These are phyloP conservation scores for Indicator indicator DNA, from an alignment of 2,113 vertebrate genomes.

Conservation along the genomic window DNA sequence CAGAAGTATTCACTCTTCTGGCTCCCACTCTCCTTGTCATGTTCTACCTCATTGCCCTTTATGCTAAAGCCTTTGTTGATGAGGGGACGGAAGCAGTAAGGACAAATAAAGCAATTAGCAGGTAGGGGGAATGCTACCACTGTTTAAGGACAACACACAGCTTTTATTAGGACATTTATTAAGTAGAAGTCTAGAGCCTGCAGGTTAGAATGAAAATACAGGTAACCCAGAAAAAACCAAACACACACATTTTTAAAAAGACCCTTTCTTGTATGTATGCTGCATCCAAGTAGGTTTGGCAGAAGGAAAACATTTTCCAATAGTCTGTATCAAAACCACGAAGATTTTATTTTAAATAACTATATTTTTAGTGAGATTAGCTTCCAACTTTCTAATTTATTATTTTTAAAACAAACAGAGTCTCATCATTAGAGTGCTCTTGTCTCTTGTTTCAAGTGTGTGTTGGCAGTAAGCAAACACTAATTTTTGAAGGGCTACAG, in stretches of 20 bases:
- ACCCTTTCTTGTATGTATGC: background rate
- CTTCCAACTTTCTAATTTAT: background rate
- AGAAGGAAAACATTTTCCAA: background rate
- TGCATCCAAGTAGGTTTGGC: background rate
- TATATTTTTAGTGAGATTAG: background rate
- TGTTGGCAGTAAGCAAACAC: background rate
- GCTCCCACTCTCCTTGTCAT: slow-evolving; percentile 79
- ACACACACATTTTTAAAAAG: background rate
- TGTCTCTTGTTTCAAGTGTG: background rate
- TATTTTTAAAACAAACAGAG: background rate
- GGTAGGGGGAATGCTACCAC: slow-evolving; percentile 75
- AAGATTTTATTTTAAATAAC: background rate
- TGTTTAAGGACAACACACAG: slow-evolving; percentile 72
- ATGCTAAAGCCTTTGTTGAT: slow-evolving; percentile 82
- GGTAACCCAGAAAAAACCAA: slow-evolving; percentile 28
- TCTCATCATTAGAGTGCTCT: background rate
- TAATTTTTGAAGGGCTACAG: slow-evolving; percentile 27
- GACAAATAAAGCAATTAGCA: slow-evolving; percentile 86
- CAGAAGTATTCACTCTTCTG: slow-evolving; percentile 80
- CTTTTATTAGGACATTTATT: slow-evolving; percentile 65
- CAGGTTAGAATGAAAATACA: slow-evolving; percentile 52
- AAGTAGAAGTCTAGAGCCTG: slow-evolving; percentile 67
- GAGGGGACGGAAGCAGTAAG: slow-evolving; percentile 80
- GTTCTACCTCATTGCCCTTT: slow-evolving; percentile 85
- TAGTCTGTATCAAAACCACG: background rate